Base-by-base conservation (phyloP, 2,888 invertebrate species). In the Himalopsyche japonica region DNA sequence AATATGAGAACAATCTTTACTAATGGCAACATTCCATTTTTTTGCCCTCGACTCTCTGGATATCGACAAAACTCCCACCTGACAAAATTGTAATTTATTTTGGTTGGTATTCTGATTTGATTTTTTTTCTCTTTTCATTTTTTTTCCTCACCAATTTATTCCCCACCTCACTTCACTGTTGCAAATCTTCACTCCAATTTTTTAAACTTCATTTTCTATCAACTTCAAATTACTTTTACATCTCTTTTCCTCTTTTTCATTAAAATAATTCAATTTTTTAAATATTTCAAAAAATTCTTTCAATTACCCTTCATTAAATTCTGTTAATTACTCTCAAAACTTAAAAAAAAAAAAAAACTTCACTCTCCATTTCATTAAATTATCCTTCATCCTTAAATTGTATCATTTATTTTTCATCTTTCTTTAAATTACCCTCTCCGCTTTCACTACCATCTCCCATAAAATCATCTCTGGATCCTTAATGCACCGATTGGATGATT, bases 391-490 rank as follows among this genome's bases (percentile, higher is more conserved):
- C 32, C 32, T 48, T 82, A 49, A 78, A 30, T 78, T 47, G 24
- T 79, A 18, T 82, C 57, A 43, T 70, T 80, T 79, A 48, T 80
- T 81, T 82, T 86, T 79, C 80, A 57, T 82, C 85, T 85, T 86
- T 82, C 84, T 85, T 85, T 85, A 27, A 70, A 70, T 27, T 70
- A 70, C 70, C 70, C 7, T 24, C 15, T 70, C 70, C 78, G 88
- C 89, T 47, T 90, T 70, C n/a, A 70, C 70, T 20, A 70, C 70
- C 27, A 87, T 88, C 89, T 90, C 90, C 89, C 48, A 30, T 76
- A 89, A 87, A 90, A 89, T 90, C 91, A 89, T 88, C 90, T 90
- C 91, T 91, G 70, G 70, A 70, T 70, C 70, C 70, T 30, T 70
- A 70, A 70, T 27, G 70, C 70, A 70, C 70, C 70, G 27, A 90